Evolutionary conservation across 2,888 invertebrate genomes (phyloP), one percentile per base, ranked within the genome.

Genomic region (Drosophila peninsularis): DNA sequence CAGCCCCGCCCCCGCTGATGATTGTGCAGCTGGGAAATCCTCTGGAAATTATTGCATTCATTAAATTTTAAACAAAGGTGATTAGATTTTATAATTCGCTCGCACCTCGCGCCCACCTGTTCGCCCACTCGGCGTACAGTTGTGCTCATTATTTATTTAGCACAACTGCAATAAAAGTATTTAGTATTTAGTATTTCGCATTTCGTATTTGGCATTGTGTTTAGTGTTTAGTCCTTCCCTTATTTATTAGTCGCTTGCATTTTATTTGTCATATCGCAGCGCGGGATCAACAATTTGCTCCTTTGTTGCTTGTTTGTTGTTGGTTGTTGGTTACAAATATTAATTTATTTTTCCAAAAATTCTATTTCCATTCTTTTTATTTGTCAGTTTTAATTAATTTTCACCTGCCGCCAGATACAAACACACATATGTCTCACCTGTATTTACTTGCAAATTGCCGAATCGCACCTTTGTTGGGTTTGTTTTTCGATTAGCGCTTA

Each of bases 41-140:
- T 67, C 75, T 71, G 49, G 83, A 47, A 88, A 89, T 79, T 82
- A 88, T 88, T 81, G 84, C 86, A 71, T 80, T 88, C 87, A 88
- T 89, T 90, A 90, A 88, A 88, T 82, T 82, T 89, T 89, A 86
- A 89, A 87, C 87, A 88, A 82, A 89, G 87, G 88, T 85, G 90
- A 89, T 89, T 90, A 89, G 89, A 89, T 90, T 89, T 83, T 82
- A 80, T 82, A 80, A 85, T 80, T 75, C 68, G 66, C 55, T 52
- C 62, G 44, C 58, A 53, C 19, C 32, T n/a, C 64, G 47, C 21
- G 39, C 57, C 44, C 61, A 45, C n/a, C 39, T 9, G 52, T 44
- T n/a, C 27, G 56, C 47, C 37, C 5, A 30, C 30, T 10, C 30
- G 21, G 42, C 47, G 70, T 82, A 80, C 86, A 85, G 80, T 80